Evolutionary conservation across 1,140 invertebrate genomes (phyloP), one percentile per base, ranked within the genome.

Genomic region (Nasonia vitripennis): DNA sequence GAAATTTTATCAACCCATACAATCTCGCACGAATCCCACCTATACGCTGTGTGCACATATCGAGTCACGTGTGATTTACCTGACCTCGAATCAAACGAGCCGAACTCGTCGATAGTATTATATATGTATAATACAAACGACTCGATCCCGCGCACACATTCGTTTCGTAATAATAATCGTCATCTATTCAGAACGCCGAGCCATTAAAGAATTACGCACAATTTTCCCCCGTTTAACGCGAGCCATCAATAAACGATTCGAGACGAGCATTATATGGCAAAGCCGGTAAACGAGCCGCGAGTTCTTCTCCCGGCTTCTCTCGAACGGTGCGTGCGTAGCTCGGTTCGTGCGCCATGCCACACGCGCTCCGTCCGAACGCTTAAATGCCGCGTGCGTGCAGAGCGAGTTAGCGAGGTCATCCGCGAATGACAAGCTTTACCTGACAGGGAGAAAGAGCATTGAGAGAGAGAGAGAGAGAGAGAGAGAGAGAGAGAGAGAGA

Each of bases 1-100:
- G 45, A 34, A 79, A 68, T 79, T 79, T 68, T 79, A 79, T 79
- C 78, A 79, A 79, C 31, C 20, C 31, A 41, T 20, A 20, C 55
- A 51, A 11, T 68, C 78, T 68, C 62, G 78, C 78, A 55, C 78
- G 55, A 67, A 79, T 55, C 68, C 17, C 12, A 9, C n/a, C 20
- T 41, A 34, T 5, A 3, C 62, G 1, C 27, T 27, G 27, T 67
- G 45, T 51, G 31, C 51, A 68, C 31, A n/a, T 55, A 55, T 62
- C 55, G 17, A 20, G 17, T 62, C 20, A 20, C 55, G 14, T 62
- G 55, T 62, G 55, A 62, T 62, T n/a, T n/a, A n/a, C 55, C 14
- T n/a, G 55, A 62, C 17, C 55, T 62, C 55, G 55, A 62, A n/a
- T n/a, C 17, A 1, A 62, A 62, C 55, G 55, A 62, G 55, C 17